Evolutionary conservation across 2,888 invertebrate genomes (phyloP).

Genomic region (Cylloceria caligata): DNA sequence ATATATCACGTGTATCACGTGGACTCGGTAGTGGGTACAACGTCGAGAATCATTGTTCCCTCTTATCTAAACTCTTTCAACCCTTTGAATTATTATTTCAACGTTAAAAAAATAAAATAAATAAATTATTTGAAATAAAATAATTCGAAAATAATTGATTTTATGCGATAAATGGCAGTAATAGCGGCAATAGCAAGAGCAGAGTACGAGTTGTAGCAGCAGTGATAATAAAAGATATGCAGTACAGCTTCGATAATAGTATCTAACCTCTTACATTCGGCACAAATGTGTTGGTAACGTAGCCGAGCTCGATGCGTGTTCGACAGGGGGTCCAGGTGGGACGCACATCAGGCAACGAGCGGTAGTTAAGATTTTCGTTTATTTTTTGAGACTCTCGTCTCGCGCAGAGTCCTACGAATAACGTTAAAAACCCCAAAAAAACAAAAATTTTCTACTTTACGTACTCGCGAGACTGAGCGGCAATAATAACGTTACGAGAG

Average conservation of each 20-base stretch:
- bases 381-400: not conserved
- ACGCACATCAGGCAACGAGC: slow-evolving; percentile 62
- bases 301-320: slow-evolving; percentile 59
- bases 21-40: not conserved
- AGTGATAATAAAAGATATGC: not conserved
- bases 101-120: no score
- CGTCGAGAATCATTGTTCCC: not conserved
- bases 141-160: not conserved
- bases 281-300: slow-evolving; percentile 52
- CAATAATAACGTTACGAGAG: slow-evolving; percentile 28
- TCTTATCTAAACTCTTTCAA: not conserved
- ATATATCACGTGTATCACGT: slow-evolving; percentile 26
- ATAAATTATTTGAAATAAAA: not conserved
- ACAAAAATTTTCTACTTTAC: not conserved
- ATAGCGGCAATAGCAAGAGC: not conserved
- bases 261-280: slow-evolving; percentile 70
- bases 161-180: not conserved
- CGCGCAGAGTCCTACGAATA: not conserved
- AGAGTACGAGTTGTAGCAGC: not conserved
- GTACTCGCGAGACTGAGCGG: not conserved
- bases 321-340: slow-evolving; percentile 66
- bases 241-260: slow-evolving; percentile 53
- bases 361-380: slow-evolving; percentile 16
- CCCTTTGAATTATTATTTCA: no score
- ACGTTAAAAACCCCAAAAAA: not conserved